Percentiles rank a stretch among this genome's conserved stretches.
phyloP scores from a whole-genome alignment of 1,140 invertebrate species.

The Zelostemma sp. region DNA sequence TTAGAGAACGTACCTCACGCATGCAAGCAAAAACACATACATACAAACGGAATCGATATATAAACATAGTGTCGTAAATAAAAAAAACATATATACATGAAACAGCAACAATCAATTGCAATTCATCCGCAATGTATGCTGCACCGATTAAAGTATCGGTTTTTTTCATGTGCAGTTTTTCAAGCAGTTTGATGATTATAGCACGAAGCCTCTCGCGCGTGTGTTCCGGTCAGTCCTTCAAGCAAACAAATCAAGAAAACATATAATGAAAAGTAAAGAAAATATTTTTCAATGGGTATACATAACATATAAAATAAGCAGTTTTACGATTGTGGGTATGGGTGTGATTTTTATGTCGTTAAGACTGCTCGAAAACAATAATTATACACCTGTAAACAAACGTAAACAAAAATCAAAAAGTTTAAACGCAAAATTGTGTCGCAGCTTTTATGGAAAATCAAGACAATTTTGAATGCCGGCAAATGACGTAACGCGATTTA shows the following conservation, averaged over 20 bases:
- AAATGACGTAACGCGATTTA: no score
- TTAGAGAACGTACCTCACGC: slow-evolving; percentile 64
- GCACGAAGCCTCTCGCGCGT: slow-evolving; percentile 42
- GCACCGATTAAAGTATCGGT: slow-evolving; percentile 56
- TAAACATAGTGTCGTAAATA: slow-evolving; percentile 53
- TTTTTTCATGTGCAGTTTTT: slow-evolving; percentile 58
- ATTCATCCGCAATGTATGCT: slow-evolving; percentile 65
- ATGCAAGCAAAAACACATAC: slow-evolving; percentile 68
- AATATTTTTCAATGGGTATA: no score
- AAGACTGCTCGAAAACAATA: slow-evolving; percentile 23
- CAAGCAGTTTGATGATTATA: slow-evolving; percentile 49
- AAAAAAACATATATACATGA: slow-evolving; percentile 54
- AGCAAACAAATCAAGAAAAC: slow-evolving; percentile 58
- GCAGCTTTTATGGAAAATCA: no score
- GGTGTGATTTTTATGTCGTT: no score
- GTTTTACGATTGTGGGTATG: no score
- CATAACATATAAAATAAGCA: slow-evolving; percentile 38
- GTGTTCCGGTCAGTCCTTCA: slow-evolving; percentile 44
- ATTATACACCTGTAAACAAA: slow-evolving; percentile 55
- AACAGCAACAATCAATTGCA: slow-evolving; percentile 54
- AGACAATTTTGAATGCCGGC: no score
- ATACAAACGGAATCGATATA: slow-evolving; percentile 56
- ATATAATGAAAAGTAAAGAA: slow-evolving; percentile 30
- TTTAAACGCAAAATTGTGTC: slow-evolving; percentile 42
- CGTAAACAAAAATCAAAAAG: slow-evolving; percentile 42